A percentile compares a stretch with the other conserved stretches of the same genome.
Evolutionary conservation across 2,113 vertebrate genomes (phyloP).

Genomic region (Pelecanus crispus): DNA sequence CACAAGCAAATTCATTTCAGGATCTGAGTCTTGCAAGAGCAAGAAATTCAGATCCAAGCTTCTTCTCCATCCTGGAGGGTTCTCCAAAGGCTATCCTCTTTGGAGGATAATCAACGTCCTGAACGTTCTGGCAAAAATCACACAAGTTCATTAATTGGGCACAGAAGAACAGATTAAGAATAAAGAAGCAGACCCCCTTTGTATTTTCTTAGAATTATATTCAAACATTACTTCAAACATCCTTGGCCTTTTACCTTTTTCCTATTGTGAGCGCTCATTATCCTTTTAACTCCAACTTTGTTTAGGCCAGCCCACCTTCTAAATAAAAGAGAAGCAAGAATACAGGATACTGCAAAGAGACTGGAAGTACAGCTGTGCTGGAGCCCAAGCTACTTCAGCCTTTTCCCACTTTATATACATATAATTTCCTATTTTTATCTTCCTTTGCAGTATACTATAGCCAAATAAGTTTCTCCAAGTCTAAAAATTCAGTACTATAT

Average conservation of each 20-base stretch:
- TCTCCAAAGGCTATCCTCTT: neutral
- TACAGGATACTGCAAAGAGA: neutral
- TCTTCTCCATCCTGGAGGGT: neutral
- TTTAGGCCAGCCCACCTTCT: neutral
- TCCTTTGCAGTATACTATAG: neutral
- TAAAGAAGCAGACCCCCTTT: neutral
- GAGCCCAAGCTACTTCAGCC: neutral
- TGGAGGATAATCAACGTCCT: neutral
- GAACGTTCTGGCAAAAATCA: neutral
- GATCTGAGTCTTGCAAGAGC: neutral
- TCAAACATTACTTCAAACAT: neutral
- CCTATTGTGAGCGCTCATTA: neutral
- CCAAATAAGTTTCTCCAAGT: neutral
- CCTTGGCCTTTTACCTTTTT: neutral
- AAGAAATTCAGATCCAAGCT: neutral
- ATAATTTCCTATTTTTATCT: neutral
- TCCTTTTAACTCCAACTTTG: neutral
- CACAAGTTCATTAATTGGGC: fast-evolving
- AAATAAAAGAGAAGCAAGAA: neutral
- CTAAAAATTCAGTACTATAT: neutral
- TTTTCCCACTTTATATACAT: neutral
- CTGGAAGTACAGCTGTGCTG: neutral
- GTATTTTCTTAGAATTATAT: neutral
- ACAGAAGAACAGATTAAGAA: neutral
- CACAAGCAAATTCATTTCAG: neutral